phyloP scores from a whole-genome alignment of 1,140 invertebrate genomes.

The Paraescarpia echinospica region DNA sequence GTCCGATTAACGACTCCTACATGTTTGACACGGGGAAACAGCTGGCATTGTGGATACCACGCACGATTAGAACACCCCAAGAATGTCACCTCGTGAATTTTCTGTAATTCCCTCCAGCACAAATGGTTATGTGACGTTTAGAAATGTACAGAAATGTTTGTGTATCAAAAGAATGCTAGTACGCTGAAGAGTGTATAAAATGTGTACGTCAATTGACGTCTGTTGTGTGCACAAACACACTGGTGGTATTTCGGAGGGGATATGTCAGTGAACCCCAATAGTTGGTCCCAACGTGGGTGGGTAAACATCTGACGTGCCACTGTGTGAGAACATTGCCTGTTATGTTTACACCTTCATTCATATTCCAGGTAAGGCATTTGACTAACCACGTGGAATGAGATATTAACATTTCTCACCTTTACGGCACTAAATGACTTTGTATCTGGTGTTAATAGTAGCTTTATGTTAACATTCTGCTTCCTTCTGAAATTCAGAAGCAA shows the following conservation, averaged over 20 bases:
- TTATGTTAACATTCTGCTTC: too few relatives aligned
- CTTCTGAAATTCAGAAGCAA: too few relatives aligned
- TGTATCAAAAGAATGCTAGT: too few relatives aligned
- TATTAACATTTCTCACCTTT: not conserved
- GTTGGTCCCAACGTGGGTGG: not conserved
- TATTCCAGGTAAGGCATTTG: not conserved
- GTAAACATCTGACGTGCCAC: not conserved
- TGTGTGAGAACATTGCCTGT: not conserved
- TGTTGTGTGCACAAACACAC: not conserved
- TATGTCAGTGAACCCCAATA: not conserved
- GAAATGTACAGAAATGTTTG: not conserved
- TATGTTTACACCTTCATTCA: not conserved
- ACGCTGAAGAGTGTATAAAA: too few relatives aligned
- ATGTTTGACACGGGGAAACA: not conserved
- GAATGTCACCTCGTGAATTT: not conserved
- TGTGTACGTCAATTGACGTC: not conserved
- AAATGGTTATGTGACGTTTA: not conserved
- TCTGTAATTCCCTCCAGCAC: not conserved
- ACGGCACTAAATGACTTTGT: not conserved
- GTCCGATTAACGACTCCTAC: not conserved
- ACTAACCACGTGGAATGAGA: not conserved
- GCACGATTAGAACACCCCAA: not conserved
- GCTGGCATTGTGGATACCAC: not conserved
- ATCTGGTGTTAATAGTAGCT: not conserved
- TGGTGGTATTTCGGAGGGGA: too few relatives aligned